Base-by-base conservation (phyloP, 2,113 vertebrate genomes). In the Neoarius graeffei region DNA sequence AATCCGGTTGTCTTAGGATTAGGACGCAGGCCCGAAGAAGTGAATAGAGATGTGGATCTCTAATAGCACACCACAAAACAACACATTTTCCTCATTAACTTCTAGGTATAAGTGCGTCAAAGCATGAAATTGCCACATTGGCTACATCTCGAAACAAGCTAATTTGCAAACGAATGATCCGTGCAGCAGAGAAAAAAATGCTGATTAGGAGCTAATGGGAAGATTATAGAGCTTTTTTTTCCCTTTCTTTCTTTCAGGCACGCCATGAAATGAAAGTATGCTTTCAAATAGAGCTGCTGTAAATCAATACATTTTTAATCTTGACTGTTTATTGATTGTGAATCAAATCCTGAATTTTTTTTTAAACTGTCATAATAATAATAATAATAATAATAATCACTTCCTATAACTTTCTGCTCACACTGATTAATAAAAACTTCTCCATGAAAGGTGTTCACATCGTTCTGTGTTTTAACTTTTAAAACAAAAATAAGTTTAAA, bases 111-210 rank as follows among this genome's bases (percentile, higher is more conserved):
- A 96, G 96, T 95, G 93, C 96, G 93, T 94, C 92, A 96, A 96
- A 96, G 94, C 96, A 96, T 96, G 95, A 96, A 97, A 96, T 97
- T 96, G 96, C 95, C 95, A 95, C 95, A 94, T 94, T 96, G 95
- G 92, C 95, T 93, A 94, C 93, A 93, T 91, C 84, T 86, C 93
- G 94, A 95, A 96, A 96, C 94, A 95, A 95, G 95, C 95, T 95
- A 82, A 95, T 96, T 95, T 95, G 95, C 95, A 95, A 96, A 94
- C 93, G 95, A 96, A 96, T 96, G 95, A 96, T 95, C 95, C 96
- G 93, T 90, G 89, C 76, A 91, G 88, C 90, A 84, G 86, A 86
- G 86, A 77, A 90, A 89, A 80, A 91, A 92, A 90, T 90, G 88
- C 89, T 90, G 89, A 94, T 94, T 93, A 96, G 96, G 94, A 95